These are phyloP conservation scores for Arenicola marina DNA, from an alignment of 2,888 invertebrate genomes.

Conservation along the genomic window DNA sequence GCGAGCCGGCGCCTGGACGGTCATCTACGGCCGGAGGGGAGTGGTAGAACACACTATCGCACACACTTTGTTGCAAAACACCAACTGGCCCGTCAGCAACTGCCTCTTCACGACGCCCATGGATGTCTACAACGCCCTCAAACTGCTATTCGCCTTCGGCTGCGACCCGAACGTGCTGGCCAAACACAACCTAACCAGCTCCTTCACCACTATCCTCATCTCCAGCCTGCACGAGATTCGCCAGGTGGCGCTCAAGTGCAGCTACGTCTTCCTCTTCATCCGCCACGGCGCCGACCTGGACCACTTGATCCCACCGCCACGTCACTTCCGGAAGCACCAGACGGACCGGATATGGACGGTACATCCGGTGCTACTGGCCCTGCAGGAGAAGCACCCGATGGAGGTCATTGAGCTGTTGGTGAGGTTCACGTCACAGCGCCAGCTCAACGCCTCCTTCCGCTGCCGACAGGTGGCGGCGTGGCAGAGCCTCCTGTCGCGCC, in stretches of 20 bases:
- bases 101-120: neutral
- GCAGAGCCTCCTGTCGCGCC: neutral
- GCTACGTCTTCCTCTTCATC: neutral
- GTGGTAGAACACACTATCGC: neutral
- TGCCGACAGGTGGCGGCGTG: neutral
- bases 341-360: neutral
- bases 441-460: neutral
- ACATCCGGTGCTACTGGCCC: neutral
- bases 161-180: constrained; percentile 5
- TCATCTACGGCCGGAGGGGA: neutral
- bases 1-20: neutral
- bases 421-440: neutral
- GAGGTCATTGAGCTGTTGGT: neutral
- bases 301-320: neutral
- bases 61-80: neutral
- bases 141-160: neutral
- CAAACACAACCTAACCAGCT: constrained; percentile 3
- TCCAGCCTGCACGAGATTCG: neutral
- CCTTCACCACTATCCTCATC: neutral
- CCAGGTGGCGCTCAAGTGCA: neutral
- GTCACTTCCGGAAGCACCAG: constrained; percentile 1
- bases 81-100: neutral
- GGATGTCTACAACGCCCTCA: neutral
- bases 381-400: constrained; percentile 3
- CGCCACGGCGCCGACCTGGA: neutral